These are phyloP conservation scores for Andricus grossulariae DNA, from an alignment of 1,140 invertebrate species.

Conservation along the genomic window DNA sequence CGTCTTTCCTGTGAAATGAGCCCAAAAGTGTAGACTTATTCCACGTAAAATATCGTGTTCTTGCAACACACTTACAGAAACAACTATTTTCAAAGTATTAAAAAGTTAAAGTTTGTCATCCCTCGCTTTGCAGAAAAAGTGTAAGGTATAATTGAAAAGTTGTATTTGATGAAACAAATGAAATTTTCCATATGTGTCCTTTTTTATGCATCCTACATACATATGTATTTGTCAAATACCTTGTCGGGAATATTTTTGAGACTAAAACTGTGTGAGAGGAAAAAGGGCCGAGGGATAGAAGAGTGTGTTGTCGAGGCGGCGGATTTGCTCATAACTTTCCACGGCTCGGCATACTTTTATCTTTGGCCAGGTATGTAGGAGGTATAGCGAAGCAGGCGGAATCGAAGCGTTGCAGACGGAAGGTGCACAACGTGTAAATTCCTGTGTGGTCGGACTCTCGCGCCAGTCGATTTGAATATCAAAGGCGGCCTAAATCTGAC, in stretches of 20 bases:
- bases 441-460: slow-evolving; percentile 50
- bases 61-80: too few species aligned
- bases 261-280: slow-evolving; percentile 29
- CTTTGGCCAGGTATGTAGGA: slow-evolving; percentile 51
- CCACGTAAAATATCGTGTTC: too few species aligned
- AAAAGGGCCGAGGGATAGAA: slow-evolving; percentile 42
- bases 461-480: slow-evolving; percentile 73
- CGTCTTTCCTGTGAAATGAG: too few species aligned
- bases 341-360: slow-evolving; percentile 47
- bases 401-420: slow-evolving; percentile 49
- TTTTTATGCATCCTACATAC: too few species aligned
- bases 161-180: too few species aligned
- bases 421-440: slow-evolving; percentile 51
- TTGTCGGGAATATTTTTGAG: slow-evolving; percentile 30
- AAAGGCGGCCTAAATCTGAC: slow-evolving; percentile 76
- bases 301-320: slow-evolving; percentile 38
- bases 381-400: slow-evolving; percentile 47
- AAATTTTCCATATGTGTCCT: too few species aligned
- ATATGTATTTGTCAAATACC: slow-evolving; percentile 1
- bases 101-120: too few species aligned
- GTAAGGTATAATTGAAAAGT: too few species aligned
- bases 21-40: too few species aligned
- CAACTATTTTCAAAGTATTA: too few species aligned
- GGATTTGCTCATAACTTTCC: slow-evolving; percentile 48
- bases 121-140: too few species aligned